Base-by-base conservation (phyloP, 1,140 invertebrate species). In the Hermetia illucens region DNA sequence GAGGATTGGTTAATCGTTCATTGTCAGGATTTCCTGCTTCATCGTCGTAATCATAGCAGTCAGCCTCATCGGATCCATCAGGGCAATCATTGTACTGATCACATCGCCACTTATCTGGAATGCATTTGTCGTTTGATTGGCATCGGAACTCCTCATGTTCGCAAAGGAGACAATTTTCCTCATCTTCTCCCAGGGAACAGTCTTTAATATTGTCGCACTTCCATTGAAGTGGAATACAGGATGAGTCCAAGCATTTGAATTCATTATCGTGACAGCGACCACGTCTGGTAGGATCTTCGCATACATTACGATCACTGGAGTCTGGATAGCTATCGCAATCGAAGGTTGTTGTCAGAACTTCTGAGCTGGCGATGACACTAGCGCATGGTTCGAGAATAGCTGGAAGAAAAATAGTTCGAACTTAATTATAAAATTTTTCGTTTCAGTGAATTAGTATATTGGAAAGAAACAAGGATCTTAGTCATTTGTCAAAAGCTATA, bases 41-140 rank as follows among this genome's bases (percentile, higher is more conserved):
- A 27, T 21, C 41, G 12, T 36, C 47, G 16, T 50, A 51, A 54
- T 60, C 13, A 43, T 20, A 6, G 54, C 74, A 71, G 45, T 73
- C 61, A 24, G 64, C 58, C 53, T 92, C 87, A 55, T 91, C 87
- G 44, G 83, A 82, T 1, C 76, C 79, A 41, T 73, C 71, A 18
- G 72, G 67, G 57, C 88, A 93, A 55, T 93, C 87, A 5, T 69
- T 62, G 53, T 84, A 77, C 10, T 75, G 75, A 53, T 93, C 86
- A 51, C 89, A 93, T 5, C 77, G 62, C 68, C 74, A 83, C 17
- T 69, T 65, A 37, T 77, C 74, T 2, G 74, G 70, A 17, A 90
- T 82, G 53, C 77, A 77, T 36, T 66, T 67, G 1, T 80, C 79
- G 49, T 68, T 61, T 4, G 54, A 56, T 9, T 60, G 58, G 41